These are phyloP conservation scores for Casuarius casuarius DNA, from an alignment of 2,113 vertebrate genomes.

Conservation along the genomic window DNA sequence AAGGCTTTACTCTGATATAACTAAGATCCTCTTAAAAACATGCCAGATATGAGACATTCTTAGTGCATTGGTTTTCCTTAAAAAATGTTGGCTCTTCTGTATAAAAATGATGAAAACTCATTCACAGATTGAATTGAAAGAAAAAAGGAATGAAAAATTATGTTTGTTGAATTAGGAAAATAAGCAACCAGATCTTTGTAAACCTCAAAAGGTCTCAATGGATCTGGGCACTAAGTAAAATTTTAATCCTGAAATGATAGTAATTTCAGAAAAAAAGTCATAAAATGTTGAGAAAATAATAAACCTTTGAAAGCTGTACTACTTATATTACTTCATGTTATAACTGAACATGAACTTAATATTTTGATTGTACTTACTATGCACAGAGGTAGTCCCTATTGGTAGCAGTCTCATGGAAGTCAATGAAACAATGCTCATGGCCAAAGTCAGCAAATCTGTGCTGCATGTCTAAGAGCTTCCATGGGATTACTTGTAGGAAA, in stretches of 20 bases:
- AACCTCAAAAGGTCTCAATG: neutral
- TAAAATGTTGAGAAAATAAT: neutral
- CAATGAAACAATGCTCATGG: accelerated
- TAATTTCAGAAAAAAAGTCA: neutral
- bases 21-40: neutral
- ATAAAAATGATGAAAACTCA: neutral
- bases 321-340: neutral
- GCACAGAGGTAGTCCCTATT: neutral
- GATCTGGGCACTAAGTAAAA: neutral
- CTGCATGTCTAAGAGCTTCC: neutral
- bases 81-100: neutral
- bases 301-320: neutral
- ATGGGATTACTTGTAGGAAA: neutral
- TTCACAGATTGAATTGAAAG: neutral
- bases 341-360: neutral
- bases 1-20: neutral
- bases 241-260: neutral
- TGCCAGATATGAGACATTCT: neutral
- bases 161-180: neutral
- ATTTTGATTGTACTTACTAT: neutral
- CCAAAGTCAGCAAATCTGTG: neutral
- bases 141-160: neutral
- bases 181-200: neutral
- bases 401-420: neutral
- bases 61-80: neutral